These are phyloP conservation scores for Cyprinella venusta DNA, from an alignment of 2,797 vertebrate genomes.

Conservation along the genomic window DNA sequence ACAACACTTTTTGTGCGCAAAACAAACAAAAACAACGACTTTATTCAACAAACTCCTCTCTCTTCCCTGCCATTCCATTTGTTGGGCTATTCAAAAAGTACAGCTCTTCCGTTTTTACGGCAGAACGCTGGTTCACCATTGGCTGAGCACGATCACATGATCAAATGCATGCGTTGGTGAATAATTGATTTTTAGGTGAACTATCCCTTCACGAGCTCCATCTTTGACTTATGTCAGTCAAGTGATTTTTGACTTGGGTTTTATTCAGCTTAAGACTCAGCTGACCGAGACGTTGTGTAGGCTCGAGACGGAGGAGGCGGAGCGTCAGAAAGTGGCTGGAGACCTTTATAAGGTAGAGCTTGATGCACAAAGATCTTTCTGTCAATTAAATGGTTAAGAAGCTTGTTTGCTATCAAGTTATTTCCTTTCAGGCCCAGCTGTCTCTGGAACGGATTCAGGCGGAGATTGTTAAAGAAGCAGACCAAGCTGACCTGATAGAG, in stretches of 20 bases:
- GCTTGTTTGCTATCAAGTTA: neutral
- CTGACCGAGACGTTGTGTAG: constrained; percentile 88
- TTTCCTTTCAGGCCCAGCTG: constrained; percentile 85
- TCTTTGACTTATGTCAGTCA: neutral
- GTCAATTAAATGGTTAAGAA: neutral
- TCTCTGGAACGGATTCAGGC: constrained; percentile 91
- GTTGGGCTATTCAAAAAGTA: too few relatives aligned
- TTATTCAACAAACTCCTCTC: too few relatives aligned
- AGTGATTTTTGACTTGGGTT: constrained; percentile 4
- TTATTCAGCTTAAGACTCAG: constrained; percentile 90
- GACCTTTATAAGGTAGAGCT: constrained; percentile 85
- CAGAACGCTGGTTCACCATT: too few relatives aligned
- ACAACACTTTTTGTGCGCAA: too few relatives aligned
- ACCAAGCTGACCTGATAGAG: constrained; percentile 85
- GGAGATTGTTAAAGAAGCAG: constrained; percentile 87
- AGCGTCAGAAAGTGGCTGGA: constrained; percentile 89
- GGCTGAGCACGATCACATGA: too few relatives aligned
- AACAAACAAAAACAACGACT: too few relatives aligned
- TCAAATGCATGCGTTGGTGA: too few relatives aligned
- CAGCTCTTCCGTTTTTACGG: too few relatives aligned
- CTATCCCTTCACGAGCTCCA: neutral
- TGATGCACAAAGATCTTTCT: neutral
- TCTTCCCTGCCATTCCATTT: too few relatives aligned
- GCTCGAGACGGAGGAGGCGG: constrained; percentile 86
- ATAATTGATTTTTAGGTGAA: neutral